Conservation (phyloP, 2,888 invertebrate genomes). For the Smittia aterrima region DNA sequence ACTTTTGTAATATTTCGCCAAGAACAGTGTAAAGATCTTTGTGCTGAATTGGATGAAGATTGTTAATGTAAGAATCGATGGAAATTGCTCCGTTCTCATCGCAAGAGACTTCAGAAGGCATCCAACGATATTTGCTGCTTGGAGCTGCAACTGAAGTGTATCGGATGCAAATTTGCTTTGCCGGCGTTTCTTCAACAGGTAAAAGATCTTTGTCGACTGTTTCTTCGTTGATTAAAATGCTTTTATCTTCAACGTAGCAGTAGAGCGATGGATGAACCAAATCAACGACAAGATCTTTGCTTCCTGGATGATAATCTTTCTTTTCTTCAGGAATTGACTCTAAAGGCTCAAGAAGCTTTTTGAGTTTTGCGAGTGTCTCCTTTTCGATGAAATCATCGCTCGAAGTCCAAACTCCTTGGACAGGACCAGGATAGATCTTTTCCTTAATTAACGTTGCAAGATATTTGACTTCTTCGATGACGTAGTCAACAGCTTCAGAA, state of each 20-base stretch:
- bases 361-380: background rate
- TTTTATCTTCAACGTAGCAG: background rate
- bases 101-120: background rate
- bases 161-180: background rate
- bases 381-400: background rate
- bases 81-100: background rate
- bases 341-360: background rate
- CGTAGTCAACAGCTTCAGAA: background rate
- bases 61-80: slow-evolving; percentile 2
- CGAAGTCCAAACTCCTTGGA: background rate
- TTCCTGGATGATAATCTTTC: background rate
- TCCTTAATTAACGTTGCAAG: background rate
- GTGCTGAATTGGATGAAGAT: background rate
- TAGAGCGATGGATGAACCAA: background rate
- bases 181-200: background rate
- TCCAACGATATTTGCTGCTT: background rate
- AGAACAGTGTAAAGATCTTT: background rate
- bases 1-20: background rate
- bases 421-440: background rate
- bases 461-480: slow-evolving; percentile 1
- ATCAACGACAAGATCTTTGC: background rate
- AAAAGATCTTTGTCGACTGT: background rate
- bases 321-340: background rate
- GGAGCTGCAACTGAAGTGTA: background rate
- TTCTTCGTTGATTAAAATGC: background rate